These are phyloP conservation scores for Cynodonichthys magdalenae DNA, from an alignment of 2,797 vertebrate species.

Conservation along the genomic window DNA sequence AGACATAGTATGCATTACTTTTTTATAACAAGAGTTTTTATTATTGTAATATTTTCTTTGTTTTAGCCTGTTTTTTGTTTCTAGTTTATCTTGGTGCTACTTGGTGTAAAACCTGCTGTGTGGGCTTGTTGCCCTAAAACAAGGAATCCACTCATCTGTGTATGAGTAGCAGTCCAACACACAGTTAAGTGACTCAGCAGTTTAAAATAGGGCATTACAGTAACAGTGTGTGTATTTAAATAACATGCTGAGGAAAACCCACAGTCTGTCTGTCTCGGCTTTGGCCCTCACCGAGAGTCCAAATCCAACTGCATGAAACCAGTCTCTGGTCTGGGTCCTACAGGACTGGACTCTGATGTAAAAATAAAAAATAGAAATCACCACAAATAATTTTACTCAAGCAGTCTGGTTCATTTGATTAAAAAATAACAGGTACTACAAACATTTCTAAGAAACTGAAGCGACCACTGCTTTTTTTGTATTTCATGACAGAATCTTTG, in stretches of 20 bases:
- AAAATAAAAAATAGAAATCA: not conserved
- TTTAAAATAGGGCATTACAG: conserved; percentile 72
- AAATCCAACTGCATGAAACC: conserved; percentile 36
- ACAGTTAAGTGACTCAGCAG: conserved; percentile 56
- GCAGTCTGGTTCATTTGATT: conserved; percentile 14
- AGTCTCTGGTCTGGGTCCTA: conserved; percentile 1
- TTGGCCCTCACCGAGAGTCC: conserved; percentile 37
- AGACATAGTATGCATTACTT: conserved; percentile 15
- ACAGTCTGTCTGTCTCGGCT: conserved; percentile 52
- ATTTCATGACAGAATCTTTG: too few relatives aligned
- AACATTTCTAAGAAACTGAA: conserved; percentile 5
- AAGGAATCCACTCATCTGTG: conserved; percentile 24
- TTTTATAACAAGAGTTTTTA: conserved; percentile 64
- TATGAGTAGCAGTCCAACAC: conserved; percentile 23
- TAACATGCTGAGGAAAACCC: conserved; percentile 62
- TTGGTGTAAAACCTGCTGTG: conserved; percentile 10
- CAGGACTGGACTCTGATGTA: conserved; percentile 4
- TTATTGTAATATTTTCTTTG: conserved; percentile 32
- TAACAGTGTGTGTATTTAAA: conserved; percentile 45
- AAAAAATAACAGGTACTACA: conserved; percentile 1
- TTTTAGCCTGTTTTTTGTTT: too few relatives aligned
- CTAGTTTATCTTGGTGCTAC: too few relatives aligned
- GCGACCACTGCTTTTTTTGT: conserved; percentile 1
- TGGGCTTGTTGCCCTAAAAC: conserved; percentile 20
- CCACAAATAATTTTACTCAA: conserved; percentile 22